These are phyloP conservation scores for Oostethus manadensis DNA, from an alignment of 2,113 vertebrate species.

Conservation along the genomic window DNA sequence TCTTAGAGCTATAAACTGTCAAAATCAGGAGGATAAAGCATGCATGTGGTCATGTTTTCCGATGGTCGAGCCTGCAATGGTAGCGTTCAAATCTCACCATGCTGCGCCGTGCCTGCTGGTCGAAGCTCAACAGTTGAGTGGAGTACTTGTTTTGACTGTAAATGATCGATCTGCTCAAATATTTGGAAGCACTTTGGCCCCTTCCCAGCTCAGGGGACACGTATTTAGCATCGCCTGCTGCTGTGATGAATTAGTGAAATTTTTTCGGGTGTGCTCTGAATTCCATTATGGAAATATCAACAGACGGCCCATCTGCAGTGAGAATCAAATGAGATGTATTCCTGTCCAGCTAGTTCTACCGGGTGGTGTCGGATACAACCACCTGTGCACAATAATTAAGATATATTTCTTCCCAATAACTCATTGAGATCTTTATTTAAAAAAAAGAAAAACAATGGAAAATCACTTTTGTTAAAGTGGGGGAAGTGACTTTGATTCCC, in stretches of 20 bases:
- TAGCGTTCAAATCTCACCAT: constrained; percentile 4
- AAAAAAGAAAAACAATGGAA: constrained; percentile 16
- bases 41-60: constrained; percentile 9
- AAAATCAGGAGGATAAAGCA: constrained; percentile 29
- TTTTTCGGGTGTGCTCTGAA: constrained; percentile 53
- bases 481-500: constrained; percentile 50
- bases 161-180: constrained; percentile 44
- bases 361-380: constrained; percentile 33
- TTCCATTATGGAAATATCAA: constrained; percentile 55
- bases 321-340: constrained; percentile 35
- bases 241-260: constrained; percentile 60
- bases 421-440: constrained; percentile 26
- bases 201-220: constrained; percentile 47
- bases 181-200: constrained; percentile 46
- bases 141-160: constrained; percentile 35
- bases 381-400: constrained; percentile 43
- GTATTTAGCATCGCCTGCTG: constrained; percentile 53
- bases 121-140: constrained; percentile 41
- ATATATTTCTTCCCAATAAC: constrained; percentile 8
- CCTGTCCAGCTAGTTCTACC: constrained; percentile 38
- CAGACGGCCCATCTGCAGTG: constrained; percentile 44
- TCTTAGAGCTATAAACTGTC: constrained; percentile 9
- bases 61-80: constrained; percentile 19
- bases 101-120: constrained; percentile 12
- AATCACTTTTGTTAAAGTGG: constrained; percentile 28